A percentile compares a stretch with the other conserved stretches of the same genome.
Conservation (phyloP, 2,888 invertebrate species). For the Junonia oenone region DNA sequence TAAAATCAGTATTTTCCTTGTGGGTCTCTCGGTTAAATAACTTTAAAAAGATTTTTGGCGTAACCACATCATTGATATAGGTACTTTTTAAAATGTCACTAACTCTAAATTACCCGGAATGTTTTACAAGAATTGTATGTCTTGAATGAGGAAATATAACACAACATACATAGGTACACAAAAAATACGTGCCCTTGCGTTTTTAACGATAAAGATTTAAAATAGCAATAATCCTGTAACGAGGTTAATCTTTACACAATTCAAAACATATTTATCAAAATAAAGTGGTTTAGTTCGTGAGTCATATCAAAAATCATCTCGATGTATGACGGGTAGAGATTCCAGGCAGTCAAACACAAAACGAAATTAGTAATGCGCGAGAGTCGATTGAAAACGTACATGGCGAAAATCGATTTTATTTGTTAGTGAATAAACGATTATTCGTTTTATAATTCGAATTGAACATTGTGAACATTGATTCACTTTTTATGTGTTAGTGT, state of each 20-base stretch:
- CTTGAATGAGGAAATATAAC: too few species aligned
- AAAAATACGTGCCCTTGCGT: not conserved
- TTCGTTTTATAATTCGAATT: not conserved
- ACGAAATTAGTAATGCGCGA: constrained; percentile 23
- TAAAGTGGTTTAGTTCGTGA: constrained; percentile 5
- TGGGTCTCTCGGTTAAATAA: too few species aligned
- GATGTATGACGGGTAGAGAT: constrained; percentile 4
- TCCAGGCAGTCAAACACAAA: not conserved
- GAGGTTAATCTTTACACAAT: not conserved
- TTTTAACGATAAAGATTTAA: not conserved
- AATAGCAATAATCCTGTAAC: not conserved
- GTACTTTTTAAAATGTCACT: too few species aligned
- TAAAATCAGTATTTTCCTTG: too few species aligned
- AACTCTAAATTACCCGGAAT: too few species aligned
- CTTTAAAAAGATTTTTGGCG: too few species aligned
- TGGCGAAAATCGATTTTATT: not conserved
- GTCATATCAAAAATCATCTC: constrained; percentile 21
- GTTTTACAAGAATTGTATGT: too few species aligned
- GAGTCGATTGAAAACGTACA: constrained; percentile 18
- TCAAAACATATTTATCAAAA: not conserved
- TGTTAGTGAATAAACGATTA: not conserved
- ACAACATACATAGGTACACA: not conserved
- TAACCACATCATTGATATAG: too few species aligned
- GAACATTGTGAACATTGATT: not conserved
- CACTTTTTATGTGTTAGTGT: not conserved